Base-by-base conservation (phyloP, 2,113 vertebrate species). In the Oreochromis niloticus region DNA sequence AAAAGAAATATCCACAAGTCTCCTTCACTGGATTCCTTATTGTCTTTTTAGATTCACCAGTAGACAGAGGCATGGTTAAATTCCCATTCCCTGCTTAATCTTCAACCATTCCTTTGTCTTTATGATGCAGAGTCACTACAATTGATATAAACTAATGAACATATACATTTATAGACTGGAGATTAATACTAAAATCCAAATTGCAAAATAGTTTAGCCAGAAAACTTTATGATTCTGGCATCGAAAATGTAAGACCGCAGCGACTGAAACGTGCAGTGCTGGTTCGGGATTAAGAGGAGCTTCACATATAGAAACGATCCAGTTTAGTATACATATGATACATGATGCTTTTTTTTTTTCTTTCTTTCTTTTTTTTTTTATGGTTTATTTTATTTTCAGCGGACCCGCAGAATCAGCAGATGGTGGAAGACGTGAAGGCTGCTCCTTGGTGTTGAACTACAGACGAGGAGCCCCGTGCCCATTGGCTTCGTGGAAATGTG, bases 401-500 rank as follows among this genome's bases (percentile, higher is more conserved):
- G 8, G 43, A 16, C 41, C 39, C 10, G 63, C 17, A 61, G 63
- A 84, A 48, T 73, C 52, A 81, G 43, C 54, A 43, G 61, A 59
- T 68, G 9, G 46, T 36, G 7, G 7, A 5, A 36, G 10, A 39
- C 13, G 55, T 27, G 63, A 9, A 57, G 52, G 85, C 36, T 78
- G 80, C 14, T 32, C 10, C 7, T 43, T 27, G 7, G 22, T 3
- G 19, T 17, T 9, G 61, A 55, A 46, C 52, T 78, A 82, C 17
- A 83, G 68, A 80, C 78, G 34, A 27, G 82, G n/a, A 85, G 79
- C 71, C 6, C 39, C 4, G 13, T 9, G 61, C 84, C 80, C 6
- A 93, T 92, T 93, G 92, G 89, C 39, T 73, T 87, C 9, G 6
- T 30, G 82, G 43, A n/a, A 9, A 81, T 11, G 88, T 16, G 84